These are phyloP conservation scores for human DNA, from an alignment of 2,113 vertebrate genomes.

Conservation along the genomic window DNA sequence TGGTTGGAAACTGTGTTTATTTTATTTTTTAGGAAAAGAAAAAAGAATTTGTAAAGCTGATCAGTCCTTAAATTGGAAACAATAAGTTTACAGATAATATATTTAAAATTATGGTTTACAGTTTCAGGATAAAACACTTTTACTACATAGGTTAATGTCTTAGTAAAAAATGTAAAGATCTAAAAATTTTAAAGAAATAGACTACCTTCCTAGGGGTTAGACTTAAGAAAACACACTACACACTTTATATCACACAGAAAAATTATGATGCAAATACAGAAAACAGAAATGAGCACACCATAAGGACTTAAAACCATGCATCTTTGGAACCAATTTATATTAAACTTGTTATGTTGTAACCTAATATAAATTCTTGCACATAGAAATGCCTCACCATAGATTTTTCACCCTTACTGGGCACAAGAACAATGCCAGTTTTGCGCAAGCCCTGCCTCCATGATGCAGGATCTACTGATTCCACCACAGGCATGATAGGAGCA, in stretches of 20 bases:
- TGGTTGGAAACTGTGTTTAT: constrained; percentile 86
- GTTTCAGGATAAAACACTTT: constrained; percentile 63
- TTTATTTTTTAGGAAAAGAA: constrained; percentile 40
- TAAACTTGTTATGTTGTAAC: constrained; percentile 85
- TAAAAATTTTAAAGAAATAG: constrained; percentile 70
- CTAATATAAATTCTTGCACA: constrained; percentile 83
- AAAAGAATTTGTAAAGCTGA: constrained; percentile 39
- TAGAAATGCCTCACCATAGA: constrained; percentile 95
- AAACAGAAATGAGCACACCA: constrained; percentile 67
- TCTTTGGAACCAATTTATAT: constrained; percentile 78
- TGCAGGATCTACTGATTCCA: constrained; percentile 95
- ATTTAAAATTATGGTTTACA: constrained; percentile 57
- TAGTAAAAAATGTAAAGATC: constrained; percentile 73
- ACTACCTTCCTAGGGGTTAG: constrained; percentile 80
- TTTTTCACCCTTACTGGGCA: constrained; percentile 94
- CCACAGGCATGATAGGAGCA: constrained; percentile 92
- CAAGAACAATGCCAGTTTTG: constrained; percentile 99
- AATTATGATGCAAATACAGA: constrained; percentile 77
- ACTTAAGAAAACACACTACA: constrained; percentile 78
- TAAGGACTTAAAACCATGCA: constrained; percentile 85
- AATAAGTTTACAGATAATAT: constrained; percentile 21
- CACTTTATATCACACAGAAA: constrained; percentile 78
- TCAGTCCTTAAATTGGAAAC: constrained; percentile 23
- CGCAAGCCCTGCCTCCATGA: constrained; percentile 99
- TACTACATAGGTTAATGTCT: constrained; percentile 81